Base-by-base conservation (phyloP, 2,888 invertebrate species). In the Cetonia aurata region DNA sequence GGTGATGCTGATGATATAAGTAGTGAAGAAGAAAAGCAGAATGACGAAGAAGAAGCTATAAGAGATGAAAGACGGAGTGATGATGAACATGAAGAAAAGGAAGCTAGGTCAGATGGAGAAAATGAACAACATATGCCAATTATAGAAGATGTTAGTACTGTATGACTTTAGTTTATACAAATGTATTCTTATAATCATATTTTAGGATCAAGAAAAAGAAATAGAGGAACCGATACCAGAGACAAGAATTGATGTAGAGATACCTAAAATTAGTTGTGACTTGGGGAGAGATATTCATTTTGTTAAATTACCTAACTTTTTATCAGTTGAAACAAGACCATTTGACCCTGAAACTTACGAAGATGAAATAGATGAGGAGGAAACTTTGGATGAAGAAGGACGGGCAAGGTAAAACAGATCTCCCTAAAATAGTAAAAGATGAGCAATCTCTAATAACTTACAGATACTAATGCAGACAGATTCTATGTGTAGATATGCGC, bases 311-410 rank as follows among this genome's bases (percentile, higher is more conserved):
- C 99, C 99, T 1, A 99, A 99, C 85, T 99, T 99, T 85, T 89
- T 99, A 80, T 98, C 98, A 0, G 97, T 99, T 48, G 99, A 99
- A 84, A 98, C 98, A 0, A 87, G 98, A 74, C 99, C 99, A 0
- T 99, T 98, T 81, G 98, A 99, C 82, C 91, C 93, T 0, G 93
- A 91, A 72, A 95, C 96, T 0, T 99, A 99, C 82, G 99, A 99
- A 83, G 98, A 99, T 85, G 99, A 99, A 86, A 96, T 98, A 75
- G 99, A 99, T 81, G 99, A 99, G 78, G 98, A 99, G 83, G 98
- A 98, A 83, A 96, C 96, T 0, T 86, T 98, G 77, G 99, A 99
- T 81, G 99, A 99, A 80, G 99, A 99, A 86, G 99, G 99, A 79
- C 88, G 98, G 71, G 95, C 96, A 6, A 90, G 94, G 89, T 90